Conservation (phyloP, 2,888 invertebrate genomes). For the Aporophyla lueneburgensis region DNA sequence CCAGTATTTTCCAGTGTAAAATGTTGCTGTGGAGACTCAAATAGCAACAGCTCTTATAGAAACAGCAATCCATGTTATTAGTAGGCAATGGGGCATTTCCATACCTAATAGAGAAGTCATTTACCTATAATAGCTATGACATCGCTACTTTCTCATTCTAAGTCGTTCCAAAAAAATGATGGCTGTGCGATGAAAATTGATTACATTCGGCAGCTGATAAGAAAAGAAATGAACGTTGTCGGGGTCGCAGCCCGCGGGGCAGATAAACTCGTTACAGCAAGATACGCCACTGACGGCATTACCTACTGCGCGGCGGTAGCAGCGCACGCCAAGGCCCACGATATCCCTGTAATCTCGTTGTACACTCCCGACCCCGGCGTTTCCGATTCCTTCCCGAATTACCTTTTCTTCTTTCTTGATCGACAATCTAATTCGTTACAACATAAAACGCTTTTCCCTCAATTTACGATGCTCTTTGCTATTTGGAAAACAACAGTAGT, state of each 20-base stretch:
- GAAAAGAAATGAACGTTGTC: constrained; percentile 83
- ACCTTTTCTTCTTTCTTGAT: constrained; percentile 83
- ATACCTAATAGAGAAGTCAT: not conserved
- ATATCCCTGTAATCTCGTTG: constrained; percentile 88
- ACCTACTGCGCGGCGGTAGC: constrained; percentile 70
- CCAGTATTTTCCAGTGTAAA: constrained; percentile 7
- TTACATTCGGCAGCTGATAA: constrained; percentile 83
- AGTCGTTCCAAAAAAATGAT: constrained; percentile 29
- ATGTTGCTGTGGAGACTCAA: not conserved
- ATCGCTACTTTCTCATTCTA: constrained; percentile 2
- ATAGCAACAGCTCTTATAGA: not conserved
- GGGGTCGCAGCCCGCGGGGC: constrained; percentile 87
- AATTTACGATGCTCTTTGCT: constrained; percentile 72
- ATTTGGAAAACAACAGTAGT: constrained; percentile 79
- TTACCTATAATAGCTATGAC: not conserved
- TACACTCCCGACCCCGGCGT: constrained; percentile 83
- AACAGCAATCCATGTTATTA: not conserved
- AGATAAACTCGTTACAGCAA: constrained; percentile 90
- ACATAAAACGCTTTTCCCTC: constrained; percentile 81
- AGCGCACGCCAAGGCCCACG: constrained; percentile 80
- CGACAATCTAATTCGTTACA: constrained; percentile 86
- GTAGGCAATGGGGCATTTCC: not conserved
- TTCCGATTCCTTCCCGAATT: constrained; percentile 86
- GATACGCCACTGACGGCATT: constrained; percentile 80
- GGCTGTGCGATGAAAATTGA: constrained; percentile 74